Base-by-base conservation (phyloP, 2,113 vertebrate genomes). In the Tupaia chinensis region DNA sequence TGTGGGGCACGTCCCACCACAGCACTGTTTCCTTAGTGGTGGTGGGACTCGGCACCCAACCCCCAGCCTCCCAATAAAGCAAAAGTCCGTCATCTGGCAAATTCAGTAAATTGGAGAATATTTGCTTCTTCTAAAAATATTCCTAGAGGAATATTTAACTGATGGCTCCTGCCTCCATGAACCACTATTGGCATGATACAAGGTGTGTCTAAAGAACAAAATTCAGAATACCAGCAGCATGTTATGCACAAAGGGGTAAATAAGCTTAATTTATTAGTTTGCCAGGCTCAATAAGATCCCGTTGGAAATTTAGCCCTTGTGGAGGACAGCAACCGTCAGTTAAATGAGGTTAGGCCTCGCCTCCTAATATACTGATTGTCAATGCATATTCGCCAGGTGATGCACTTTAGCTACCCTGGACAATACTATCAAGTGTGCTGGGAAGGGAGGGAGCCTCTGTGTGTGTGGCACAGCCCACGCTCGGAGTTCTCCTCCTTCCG, bases 391-490 rank as follows among this genome's bases (percentile, higher is more conserved):
- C 89, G 90, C 97, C 96, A 91, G 95, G 86, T 93, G 97, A 80
- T 89, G 97, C 91, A 86, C 96, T 97, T 96, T 94, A 96, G 97
- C 96, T 92, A 25, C 91, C 93, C 90, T 96, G 97, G 97, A 97
- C 94, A 96, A 34, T 95, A 80, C 96, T 77, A 84, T 79, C 86
- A 22, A 56, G 95, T 85, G 93, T 96, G 96, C 86, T 93, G 93
- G 96, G 96, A 82, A 87, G 81, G 95, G 83, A 82, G 95, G 32
- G n/a, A 91, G 87, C 70, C 80, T 68, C 69, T 86, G 60, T 87
- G 17, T 53, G 20, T 54, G 90, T 34, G 89, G 91, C 14, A 27
- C 69, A 84, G 90, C 90, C 92, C 25, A 0, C 0, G 60, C 83
- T 73, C 44, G 88, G 96, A 73, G 97, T 32, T 34, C 88, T 88